These are phyloP conservation scores for Ganaspis sp. DNA, from an alignment of 1,140 invertebrate genomes.

Conservation along the genomic window DNA sequence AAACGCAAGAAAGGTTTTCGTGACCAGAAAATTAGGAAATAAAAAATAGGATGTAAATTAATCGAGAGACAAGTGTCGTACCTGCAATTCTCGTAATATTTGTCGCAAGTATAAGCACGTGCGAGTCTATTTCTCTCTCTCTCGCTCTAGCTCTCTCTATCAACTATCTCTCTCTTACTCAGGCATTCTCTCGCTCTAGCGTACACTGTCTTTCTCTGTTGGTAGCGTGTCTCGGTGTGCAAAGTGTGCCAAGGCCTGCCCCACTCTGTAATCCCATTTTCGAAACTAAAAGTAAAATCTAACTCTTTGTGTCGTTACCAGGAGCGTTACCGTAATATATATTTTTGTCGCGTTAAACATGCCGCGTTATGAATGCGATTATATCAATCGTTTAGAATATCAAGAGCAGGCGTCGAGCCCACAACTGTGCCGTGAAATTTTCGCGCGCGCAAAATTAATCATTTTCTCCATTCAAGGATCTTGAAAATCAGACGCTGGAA, in stretches of 20 bases:
- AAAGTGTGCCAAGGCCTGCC: conserved; percentile 75
- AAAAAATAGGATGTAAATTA: conserved; percentile 19
- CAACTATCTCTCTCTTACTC: conserved; percentile 30
- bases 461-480: neutral
- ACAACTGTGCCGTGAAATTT: neutral
- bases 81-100: conserved; percentile 60
- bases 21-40: neutral
- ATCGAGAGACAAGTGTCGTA: conserved; percentile 4
- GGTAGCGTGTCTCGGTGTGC: conserved; percentile 66
- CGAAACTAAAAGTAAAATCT: conserved; percentile 78
- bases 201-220: conserved; percentile 32
- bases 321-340: conserved; percentile 66
- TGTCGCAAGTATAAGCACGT: conserved; percentile 54
- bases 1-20: neutral
- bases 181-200: conserved; percentile 32
- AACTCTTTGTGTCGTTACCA: conserved; percentile 72
- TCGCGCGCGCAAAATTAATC: neutral
- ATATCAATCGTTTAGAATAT: conserved; percentile 22
- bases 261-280: conserved; percentile 74
- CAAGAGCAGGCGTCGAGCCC: neutral
- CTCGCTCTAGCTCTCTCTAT: conserved; percentile 20
- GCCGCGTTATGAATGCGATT: conserved; percentile 34
- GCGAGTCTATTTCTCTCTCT: conserved; percentile 37
- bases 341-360: conserved; percentile 57
- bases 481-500: neutral